Evolutionary conservation across 1,140 invertebrate genomes (phyloP).

Genomic region (Drosophila navojoa): DNA sequence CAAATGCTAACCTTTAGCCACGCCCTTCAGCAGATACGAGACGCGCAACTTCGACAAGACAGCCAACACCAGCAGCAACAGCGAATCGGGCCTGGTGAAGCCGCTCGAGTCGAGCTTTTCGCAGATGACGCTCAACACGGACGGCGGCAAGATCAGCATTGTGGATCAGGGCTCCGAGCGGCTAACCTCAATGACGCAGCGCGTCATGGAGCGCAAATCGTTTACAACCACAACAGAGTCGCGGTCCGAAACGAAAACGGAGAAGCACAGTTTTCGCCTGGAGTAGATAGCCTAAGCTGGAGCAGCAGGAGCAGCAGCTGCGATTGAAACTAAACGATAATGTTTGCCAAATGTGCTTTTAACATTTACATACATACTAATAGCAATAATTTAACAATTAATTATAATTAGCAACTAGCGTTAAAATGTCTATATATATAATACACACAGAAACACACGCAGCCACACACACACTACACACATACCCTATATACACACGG

Average conservation of each 20-base stretch:
- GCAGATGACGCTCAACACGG: slow-evolving; percentile 79
- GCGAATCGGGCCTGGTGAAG: slow-evolving; percentile 52
- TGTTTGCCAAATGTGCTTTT: slow-evolving; percentile 83
- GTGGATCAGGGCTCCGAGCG: slow-evolving; percentile 76
- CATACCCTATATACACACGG: slow-evolving; percentile 19
- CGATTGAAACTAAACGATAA: slow-evolving; percentile 36
- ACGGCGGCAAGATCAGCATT: slow-evolving; percentile 77
- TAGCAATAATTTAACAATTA: slow-evolving; percentile 77
- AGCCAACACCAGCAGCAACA: slow-evolving; percentile 59
- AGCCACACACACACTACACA: slow-evolving; percentile 17
- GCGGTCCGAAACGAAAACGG: slow-evolving; percentile 84
- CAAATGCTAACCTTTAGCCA: background rate
- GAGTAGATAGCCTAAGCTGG: slow-evolving; percentile 49
- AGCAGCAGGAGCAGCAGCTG: slow-evolving; percentile 15
- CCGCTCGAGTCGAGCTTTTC: slow-evolving; percentile 79
- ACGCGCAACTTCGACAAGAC: slow-evolving; percentile 80
- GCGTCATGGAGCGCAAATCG: slow-evolving; percentile 85
- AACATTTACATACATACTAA: slow-evolving; percentile 80
- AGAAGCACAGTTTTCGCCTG: slow-evolving; percentile 83
- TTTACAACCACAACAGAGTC: slow-evolving; percentile 85
- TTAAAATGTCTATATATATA: slow-evolving; percentile 61
- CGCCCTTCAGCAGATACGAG: slow-evolving; percentile 66
- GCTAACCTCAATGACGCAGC: slow-evolving; percentile 84
- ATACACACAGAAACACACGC: slow-evolving; percentile 26
- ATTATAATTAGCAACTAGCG: slow-evolving; percentile 76